phyloP scores from a whole-genome alignment of 1,140 invertebrate genomes.

The Eumaeus atala region DNA sequence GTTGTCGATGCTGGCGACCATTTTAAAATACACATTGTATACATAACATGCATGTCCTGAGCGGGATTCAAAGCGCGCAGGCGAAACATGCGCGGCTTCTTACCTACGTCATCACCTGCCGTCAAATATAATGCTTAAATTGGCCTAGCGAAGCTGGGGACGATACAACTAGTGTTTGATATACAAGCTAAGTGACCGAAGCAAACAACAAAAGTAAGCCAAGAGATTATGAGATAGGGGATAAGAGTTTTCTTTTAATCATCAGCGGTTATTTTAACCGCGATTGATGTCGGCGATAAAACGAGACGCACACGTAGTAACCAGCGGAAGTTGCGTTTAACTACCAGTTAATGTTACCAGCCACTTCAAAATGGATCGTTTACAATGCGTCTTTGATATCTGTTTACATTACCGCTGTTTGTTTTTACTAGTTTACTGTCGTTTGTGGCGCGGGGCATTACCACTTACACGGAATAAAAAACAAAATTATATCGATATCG shows the following conservation, averaged over 20 bases:
- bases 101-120: too few relatives aligned
- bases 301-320: background rate
- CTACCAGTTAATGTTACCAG: background rate
- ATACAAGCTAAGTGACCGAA: too few relatives aligned
- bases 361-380: background rate
- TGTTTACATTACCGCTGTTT: background rate
- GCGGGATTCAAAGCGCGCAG: too few relatives aligned
- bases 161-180: too few relatives aligned
- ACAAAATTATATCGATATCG: too few relatives aligned
- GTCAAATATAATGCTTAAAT: too few relatives aligned
- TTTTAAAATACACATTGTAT: too few relatives aligned
- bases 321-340: conserved; percentile 2
- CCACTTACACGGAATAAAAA: too few relatives aligned
- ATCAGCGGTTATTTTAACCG: conserved; percentile 8
- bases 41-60: too few relatives aligned
- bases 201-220: background rate
- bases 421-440: background rate
- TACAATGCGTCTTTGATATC: conserved; percentile 6
- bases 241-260: conserved; percentile 8
- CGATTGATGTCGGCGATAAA: conserved; percentile 8
- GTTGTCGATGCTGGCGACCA: too few relatives aligned
- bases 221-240: background rate
- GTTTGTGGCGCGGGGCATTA: background rate
- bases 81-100: too few relatives aligned
- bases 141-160: too few relatives aligned